Conservation (phyloP, 2,888 invertebrate genomes). For the Mantis religiosa region DNA sequence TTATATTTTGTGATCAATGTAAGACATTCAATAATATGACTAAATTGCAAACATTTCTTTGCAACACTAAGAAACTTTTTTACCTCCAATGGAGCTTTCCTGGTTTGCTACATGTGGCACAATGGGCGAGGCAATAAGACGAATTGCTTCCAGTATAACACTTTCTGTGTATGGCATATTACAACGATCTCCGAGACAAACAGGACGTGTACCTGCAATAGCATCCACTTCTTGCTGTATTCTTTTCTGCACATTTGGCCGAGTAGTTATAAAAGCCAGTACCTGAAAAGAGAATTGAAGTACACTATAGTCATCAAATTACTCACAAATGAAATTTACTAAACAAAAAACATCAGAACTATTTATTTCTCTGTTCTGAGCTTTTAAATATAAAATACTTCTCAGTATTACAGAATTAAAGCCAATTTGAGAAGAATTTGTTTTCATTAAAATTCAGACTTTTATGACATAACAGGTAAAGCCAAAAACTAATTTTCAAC, state of each 20-base stretch:
- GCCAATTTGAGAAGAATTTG: too few relatives aligned
- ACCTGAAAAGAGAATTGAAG: slow-evolving; percentile 34
- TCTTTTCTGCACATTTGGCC: slow-evolving; percentile 50
- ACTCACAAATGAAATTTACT: too few relatives aligned
- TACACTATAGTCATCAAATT: slow-evolving; percentile 33
- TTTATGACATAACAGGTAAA: background rate
- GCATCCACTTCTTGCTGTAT: slow-evolving; percentile 54
- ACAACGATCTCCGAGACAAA: slow-evolving; percentile 47
- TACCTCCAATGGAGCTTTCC: slow-evolving; percentile 59
- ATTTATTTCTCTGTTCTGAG: too few relatives aligned
- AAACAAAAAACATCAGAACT: too few relatives aligned
- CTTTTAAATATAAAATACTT: too few relatives aligned
- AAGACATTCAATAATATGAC: too few relatives aligned
- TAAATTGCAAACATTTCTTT: too few relatives aligned
- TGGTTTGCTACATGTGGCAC: slow-evolving; percentile 63
- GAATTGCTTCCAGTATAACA: slow-evolving; percentile 57
- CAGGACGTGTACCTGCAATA: slow-evolving; percentile 37
- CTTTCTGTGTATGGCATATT: slow-evolving; percentile 59
- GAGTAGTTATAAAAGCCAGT: slow-evolving; percentile 52
- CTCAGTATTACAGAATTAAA: too few relatives aligned
- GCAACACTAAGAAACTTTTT: slow-evolving; percentile 31
- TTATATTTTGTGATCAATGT: too few relatives aligned
- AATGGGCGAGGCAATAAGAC: slow-evolving; percentile 61
- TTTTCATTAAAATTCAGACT: too few relatives aligned
- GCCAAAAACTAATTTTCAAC: background rate